Base-by-base conservation (phyloP, 2,888 invertebrate genomes). In the Mimas tiliae region DNA sequence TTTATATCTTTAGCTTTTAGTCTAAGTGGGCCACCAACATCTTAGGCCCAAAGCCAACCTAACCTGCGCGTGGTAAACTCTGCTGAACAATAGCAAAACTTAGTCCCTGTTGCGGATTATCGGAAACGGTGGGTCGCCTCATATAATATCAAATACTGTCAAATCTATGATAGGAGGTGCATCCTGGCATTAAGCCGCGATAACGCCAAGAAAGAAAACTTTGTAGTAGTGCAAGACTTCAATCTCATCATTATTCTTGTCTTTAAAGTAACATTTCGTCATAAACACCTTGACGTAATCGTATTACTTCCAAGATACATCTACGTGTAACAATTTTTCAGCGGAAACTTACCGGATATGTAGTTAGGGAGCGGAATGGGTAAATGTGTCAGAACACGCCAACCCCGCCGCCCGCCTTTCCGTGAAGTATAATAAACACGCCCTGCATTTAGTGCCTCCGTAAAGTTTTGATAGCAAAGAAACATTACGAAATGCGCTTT, bases 361-460 rank as follows among this genome's bases (percentile, higher is more conserved):
- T 58, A 42, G 58, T 42, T 58, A 58, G 42, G 58, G 42, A 58
- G 58, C 42, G 58, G 58, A 58, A 58, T 58, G 42, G 58, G 58
- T 58, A 58, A 58, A 58, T 58, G 58, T 58, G 58, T 58, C 58
- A 58, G 38, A 58, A 58, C 58, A 58, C 58, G 58, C 58, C 11
- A 58, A 12, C 42, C 11, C 42, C 19, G 12, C 38, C 38, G 19
- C 6, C 45, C 42, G 38, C 38, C 58, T 38, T 34, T 58, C 58
- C 58, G 42, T 42, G 19, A n/a, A 42, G 42, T 42, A 19, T 58
- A 58, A 42, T 33, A 6, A 27, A 52, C 58, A 21, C 58, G 58
- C 42, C 42, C 58, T 19, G 58, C 19, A 42, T 58, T 42, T 58
- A 19, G 58, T 42, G 58, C 19, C 19, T 16, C 12, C 11, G 16